phyloP scores from a whole-genome alignment of 2,113 vertebrate genomes.

The Gorsachius goisagi region DNA sequence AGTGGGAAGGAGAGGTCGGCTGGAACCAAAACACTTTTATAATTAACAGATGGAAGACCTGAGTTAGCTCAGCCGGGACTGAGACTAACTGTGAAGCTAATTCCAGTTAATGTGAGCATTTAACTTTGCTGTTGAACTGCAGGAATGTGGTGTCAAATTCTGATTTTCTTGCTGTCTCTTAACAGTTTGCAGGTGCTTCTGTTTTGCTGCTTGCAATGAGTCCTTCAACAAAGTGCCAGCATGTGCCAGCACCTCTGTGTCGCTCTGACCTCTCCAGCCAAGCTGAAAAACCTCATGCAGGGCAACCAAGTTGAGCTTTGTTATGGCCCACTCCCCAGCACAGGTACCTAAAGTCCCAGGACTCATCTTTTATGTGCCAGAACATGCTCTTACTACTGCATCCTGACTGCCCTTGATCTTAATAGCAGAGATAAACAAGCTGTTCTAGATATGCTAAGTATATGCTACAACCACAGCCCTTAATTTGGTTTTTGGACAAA shows the following conservation, averaged over 20 bases:
- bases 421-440: conserved; percentile 4
- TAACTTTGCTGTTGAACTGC: not conserved
- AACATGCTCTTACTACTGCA: not conserved
- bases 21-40: not conserved
- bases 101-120: not conserved
- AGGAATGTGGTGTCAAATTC: not conserved
- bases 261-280: not conserved
- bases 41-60: not conserved
- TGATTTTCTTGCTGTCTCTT: not conserved
- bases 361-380: not conserved
- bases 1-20: not conserved
- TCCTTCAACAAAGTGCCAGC: not conserved
- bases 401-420: not conserved
- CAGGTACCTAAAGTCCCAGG: not conserved
- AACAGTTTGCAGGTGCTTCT: not conserved
- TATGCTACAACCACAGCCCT: not conserved
- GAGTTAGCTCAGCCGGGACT: not conserved
- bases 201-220: not conserved
- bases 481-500: not conserved
- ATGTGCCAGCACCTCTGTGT: not conserved
- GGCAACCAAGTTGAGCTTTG: not conserved
- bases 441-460: conserved; percentile 32
- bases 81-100: not conserved
- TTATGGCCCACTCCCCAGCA: not conserved
- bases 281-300: not conserved